A percentile compares a stretch with the other conserved stretches of the same genome.
phyloP scores from a whole-genome alignment of 1,140 invertebrate species.

The Metaphire vulgaris region DNA sequence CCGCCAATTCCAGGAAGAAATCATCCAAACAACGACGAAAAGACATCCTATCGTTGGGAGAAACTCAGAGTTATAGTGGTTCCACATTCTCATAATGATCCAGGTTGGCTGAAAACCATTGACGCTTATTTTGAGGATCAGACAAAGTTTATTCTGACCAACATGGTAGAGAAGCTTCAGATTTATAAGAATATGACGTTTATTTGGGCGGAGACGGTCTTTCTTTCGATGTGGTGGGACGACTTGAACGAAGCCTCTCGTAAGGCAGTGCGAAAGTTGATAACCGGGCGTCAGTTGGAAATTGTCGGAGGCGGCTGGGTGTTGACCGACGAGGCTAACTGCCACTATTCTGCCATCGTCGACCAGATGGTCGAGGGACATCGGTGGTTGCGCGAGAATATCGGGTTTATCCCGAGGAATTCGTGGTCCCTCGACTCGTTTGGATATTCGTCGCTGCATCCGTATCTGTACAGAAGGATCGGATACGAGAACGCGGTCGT shows the following conservation, averaged over 20 bases:
- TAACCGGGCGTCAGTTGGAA: constrained; percentile 77
- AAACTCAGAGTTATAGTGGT: constrained; percentile 46
- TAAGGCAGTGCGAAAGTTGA: constrained; percentile 61
- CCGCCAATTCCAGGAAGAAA: too few relatives aligned
- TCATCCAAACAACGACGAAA: too few relatives aligned
- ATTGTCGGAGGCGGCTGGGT: constrained; percentile 93
- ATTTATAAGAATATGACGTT: constrained; percentile 76
- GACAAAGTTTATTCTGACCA: constrained; percentile 79
- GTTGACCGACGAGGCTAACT: constrained; percentile 91
- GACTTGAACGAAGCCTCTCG: constrained; percentile 61
- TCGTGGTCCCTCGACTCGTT: constrained; percentile 95
- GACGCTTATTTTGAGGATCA: constrained; percentile 81
- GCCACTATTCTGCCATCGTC: constrained; percentile 80
- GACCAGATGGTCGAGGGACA: constrained; percentile 89
- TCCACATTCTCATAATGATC: constrained; percentile 83
- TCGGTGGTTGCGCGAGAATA: constrained; percentile 83
- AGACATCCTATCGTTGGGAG: too few relatives aligned
- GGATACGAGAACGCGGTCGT: constrained; percentile 78
- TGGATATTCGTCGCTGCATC: constrained; percentile 74
- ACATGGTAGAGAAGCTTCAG: constrained; percentile 74
- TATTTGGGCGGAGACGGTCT: constrained; percentile 93
- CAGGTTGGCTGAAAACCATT: constrained; percentile 91
- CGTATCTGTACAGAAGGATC: constrained; percentile 72
- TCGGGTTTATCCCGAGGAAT: constrained; percentile 66
- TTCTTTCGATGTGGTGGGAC: constrained; percentile 82